Base-by-base conservation (phyloP, 2,888 invertebrate genomes). In the Torymus tubicola region DNA sequence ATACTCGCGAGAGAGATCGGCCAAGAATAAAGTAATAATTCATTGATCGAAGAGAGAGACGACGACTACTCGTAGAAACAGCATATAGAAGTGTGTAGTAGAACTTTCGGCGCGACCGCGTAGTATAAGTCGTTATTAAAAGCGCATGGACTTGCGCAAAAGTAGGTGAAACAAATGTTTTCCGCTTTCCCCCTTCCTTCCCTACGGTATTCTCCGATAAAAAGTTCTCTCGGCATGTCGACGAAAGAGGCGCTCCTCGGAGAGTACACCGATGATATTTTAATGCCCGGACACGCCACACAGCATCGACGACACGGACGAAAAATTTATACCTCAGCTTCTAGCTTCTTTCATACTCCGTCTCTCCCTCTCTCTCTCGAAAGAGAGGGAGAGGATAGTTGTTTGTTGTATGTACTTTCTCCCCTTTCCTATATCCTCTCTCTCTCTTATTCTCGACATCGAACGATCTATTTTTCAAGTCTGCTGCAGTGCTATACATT, bases 21-120 rank as follows among this genome's bases (percentile, higher is more conserved):
- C 18, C 69, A 73, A 63, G 73, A 73, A 68, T 68, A 64, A 64
- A 64, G 64, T 42, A 69, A 74, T 74, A 74, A 74, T 79, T 76
- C 74, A 74, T 74, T 64, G 68, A 73, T 67, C 53, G 52, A 31
- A 72, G 60, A 42, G 50, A 16, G 42, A 8, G 14, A 16, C 50
- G n/a, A 69, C 53, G 18, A 42, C 68, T 55, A 50, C 55, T 68
- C 21, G 21, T 21, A 2, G 21, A 21, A 21, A 2, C 55, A 42
- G 65, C 52, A 14, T 13, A 8, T 31, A 14, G 18, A 4, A 42
- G 13, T 3, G 31, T n/a, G 61, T 50, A 31, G 61, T 50, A 31
- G 14, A 53, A 60, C 50, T 42, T 31, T 50, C 50, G 50, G 57
- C 16, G 42, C 16, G 21, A 21, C 21, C 21, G 21, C 21, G 21